A percentile compares a stretch with the other conserved stretches of the same genome.
Conservation (phyloP, 2,113 vertebrate genomes). For the Poeciliopsis retropinna region DNA sequence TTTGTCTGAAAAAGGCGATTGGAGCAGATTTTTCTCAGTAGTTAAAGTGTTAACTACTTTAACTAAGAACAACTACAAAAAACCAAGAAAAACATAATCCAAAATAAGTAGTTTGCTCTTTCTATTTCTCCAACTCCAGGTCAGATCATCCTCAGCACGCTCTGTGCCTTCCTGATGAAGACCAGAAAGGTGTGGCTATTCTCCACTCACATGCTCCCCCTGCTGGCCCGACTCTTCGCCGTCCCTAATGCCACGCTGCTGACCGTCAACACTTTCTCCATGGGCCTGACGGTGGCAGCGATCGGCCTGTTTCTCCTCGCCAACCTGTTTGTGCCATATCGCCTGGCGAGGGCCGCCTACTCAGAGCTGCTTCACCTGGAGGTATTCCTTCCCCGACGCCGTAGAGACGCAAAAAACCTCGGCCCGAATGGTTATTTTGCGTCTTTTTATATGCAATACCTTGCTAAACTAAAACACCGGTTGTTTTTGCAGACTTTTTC, state of each 20-base stretch:
- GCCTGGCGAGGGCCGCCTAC: constrained; percentile 73
- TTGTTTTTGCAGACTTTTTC: too few species aligned
- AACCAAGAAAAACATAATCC: too few species aligned
- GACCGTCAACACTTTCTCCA: constrained; percentile 69
- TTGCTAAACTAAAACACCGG: too few species aligned
- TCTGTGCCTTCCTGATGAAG: constrained; percentile 86
- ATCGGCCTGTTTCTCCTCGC: constrained; percentile 72
- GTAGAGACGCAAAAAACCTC: too few species aligned
- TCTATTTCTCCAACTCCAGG: constrained; percentile 61
- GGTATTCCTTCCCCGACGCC: constrained; percentile 64
- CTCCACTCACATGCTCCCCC: constrained; percentile 80
- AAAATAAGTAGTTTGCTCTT: not conserved
- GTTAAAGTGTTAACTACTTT: too few species aligned
- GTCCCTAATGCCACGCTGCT: constrained; percentile 69
- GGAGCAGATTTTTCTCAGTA: too few species aligned
- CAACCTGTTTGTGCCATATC: constrained; percentile 80
- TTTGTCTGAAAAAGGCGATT: too few species aligned
- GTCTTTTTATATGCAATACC: too few species aligned
- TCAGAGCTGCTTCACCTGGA: constrained; percentile 75
- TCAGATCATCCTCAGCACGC: constrained; percentile 82
- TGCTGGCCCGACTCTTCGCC: constrained; percentile 78
- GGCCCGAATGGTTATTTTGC: not conserved
- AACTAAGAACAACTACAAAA: too few species aligned
- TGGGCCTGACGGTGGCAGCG: constrained; percentile 69
- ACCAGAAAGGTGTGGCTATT: constrained; percentile 84